These are phyloP conservation scores for Allolobophora icterica DNA, from an alignment of 2,888 invertebrate species.

Conservation along the genomic window DNA sequence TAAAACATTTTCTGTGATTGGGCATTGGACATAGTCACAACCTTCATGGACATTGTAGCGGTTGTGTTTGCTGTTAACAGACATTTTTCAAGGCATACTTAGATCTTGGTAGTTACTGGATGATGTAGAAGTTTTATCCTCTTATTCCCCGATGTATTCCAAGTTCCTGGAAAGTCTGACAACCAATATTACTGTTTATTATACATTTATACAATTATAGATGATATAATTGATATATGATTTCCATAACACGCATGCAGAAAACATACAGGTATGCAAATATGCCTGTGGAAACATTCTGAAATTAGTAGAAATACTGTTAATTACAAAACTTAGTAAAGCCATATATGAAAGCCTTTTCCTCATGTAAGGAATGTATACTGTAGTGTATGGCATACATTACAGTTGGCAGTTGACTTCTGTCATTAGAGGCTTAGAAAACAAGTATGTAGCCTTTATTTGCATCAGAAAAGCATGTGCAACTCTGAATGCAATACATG, in stretches of 20 bases:
- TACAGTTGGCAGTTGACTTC: neutral
- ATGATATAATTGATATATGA: no score
- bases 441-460: no score
- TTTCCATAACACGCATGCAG: neutral
- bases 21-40: neutral
- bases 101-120: neutral
- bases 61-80: neutral
- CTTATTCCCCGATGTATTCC: no score
- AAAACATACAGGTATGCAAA: neutral
- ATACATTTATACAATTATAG: neutral
- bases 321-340: neutral
- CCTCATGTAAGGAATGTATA: neutral
- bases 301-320: neutral
- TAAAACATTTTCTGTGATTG: neutral
- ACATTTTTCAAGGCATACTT: neutral
- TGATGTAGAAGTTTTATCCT: neutral
- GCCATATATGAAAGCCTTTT: neutral
- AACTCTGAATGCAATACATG: neutral
- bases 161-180: neutral
- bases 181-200: neutral
- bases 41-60: neutral
- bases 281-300: neutral
- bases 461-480: no score
- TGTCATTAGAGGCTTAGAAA: neutral
- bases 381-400: neutral